Conservation (phyloP, 2,888 invertebrate species). For the Trichacis sp. region DNA sequence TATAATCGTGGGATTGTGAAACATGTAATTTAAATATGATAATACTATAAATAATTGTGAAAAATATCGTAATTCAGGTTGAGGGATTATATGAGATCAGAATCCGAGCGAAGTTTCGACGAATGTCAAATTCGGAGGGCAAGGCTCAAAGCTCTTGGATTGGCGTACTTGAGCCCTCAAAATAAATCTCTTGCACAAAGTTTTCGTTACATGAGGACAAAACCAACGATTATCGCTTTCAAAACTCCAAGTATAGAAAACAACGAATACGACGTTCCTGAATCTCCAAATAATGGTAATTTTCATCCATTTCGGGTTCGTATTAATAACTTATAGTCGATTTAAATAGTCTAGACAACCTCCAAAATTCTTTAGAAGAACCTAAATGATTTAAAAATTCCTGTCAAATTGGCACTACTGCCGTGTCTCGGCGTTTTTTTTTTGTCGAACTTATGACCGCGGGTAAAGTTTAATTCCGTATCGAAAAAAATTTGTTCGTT, state of each 20-base stretch:
- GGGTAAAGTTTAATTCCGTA: too few relatives aligned
- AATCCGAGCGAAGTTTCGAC: conserved; percentile 83
- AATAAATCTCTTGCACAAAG: conserved; percentile 85
- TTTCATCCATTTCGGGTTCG: too few relatives aligned
- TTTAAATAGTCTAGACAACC: too few relatives aligned
- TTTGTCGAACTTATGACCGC: too few relatives aligned
- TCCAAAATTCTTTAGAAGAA: neutral
- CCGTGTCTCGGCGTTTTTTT: too few relatives aligned
- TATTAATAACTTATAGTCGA: too few relatives aligned
- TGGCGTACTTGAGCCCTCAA: conserved; percentile 81
- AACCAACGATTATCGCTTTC: conserved; percentile 89
- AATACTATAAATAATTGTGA: neutral
- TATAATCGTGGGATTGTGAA: too few relatives aligned
- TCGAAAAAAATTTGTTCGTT: too few relatives aligned
- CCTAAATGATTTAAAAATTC: too few relatives aligned
- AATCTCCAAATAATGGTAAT: conserved; percentile 73
- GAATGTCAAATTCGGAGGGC: conserved; percentile 76
- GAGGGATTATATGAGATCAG: conserved; percentile 80
- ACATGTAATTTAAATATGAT: too few relatives aligned
- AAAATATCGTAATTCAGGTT: conserved; percentile 70
- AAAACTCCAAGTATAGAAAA: conserved; percentile 85
- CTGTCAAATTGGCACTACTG: too few relatives aligned
- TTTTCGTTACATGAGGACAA: conserved; percentile 90
- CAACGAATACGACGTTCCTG: conserved; percentile 69
- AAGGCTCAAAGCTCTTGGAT: conserved; percentile 75